A percentile compares a stretch with the other conserved stretches of the same genome.
Evolutionary conservation across 2,113 vertebrate genomes (phyloP).

Genomic region (Ellobius talpinus): DNA sequence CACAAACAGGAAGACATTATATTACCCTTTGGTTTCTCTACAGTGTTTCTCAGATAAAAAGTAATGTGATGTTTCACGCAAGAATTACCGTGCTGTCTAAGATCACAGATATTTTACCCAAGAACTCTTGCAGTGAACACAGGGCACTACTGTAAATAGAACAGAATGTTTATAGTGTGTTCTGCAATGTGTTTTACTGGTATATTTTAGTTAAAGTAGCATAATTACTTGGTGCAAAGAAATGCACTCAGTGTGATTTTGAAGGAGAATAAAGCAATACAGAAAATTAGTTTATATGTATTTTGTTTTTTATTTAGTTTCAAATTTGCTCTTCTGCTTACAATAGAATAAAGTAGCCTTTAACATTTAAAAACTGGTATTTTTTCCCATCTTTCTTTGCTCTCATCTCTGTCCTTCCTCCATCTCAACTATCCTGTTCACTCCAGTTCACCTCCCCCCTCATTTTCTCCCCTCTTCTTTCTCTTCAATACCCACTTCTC

Average conservation of each 20-base stretch:
- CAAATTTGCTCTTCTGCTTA: constrained; percentile 41
- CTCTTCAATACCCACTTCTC: no score
- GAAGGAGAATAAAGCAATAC: not conserved
- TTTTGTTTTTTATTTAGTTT: constrained; percentile 28
- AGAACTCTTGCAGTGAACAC: not conserved
- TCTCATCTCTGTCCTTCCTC: no score
- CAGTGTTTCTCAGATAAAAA: constrained; percentile 59
- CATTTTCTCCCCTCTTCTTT: no score
- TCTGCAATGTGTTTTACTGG: not conserved
- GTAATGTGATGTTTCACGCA: constrained; percentile 31
- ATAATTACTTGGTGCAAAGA: not conserved
- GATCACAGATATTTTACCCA: not conserved
- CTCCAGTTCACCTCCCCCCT: no score
- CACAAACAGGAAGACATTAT: not conserved
- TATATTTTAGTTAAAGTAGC: constrained; percentile 8
- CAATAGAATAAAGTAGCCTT: not conserved
- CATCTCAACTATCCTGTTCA: no score
- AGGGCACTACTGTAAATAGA: constrained; percentile 22
- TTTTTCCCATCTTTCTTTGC: not conserved
- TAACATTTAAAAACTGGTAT: not conserved
- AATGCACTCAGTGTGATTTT: constrained; percentile 12
- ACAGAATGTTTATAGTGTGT: not conserved
- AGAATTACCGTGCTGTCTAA: not conserved
- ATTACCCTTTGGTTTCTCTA: constrained; percentile 39
- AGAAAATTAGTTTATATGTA: not conserved